Conservation (phyloP, 1,140 invertebrate species). For the Pantala flavescens region DNA sequence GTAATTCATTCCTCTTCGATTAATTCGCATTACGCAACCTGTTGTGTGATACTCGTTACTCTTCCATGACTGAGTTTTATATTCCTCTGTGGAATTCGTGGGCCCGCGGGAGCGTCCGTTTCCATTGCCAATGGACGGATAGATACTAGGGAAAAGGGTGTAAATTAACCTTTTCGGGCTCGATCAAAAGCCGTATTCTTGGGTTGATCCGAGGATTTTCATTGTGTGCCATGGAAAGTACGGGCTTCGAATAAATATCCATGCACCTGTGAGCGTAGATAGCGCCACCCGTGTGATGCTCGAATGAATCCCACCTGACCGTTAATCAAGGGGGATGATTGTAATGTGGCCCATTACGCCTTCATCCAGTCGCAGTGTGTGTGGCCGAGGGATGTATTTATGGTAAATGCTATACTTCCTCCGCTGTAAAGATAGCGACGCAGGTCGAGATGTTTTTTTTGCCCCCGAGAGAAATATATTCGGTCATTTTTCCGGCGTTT, state of each 20-base stretch:
- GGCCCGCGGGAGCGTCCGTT: too few species aligned
- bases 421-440: not conserved
- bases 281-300: not conserved
- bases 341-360: conserved; percentile 1
- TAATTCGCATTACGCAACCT: too few species aligned
- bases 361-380: not conserved
- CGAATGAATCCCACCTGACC: not conserved
- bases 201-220: not conserved
- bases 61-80: too few species aligned
- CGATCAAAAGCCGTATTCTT: not conserved
- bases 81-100: too few species aligned
- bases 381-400: not conserved
- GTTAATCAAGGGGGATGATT: not conserved
- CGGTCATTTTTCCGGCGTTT: too few species aligned
- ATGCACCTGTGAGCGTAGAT: not conserved
- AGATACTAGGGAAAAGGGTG: not conserved
- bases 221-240: not conserved
- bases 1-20: too few species aligned
- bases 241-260: not conserved
- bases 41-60: too few species aligned
- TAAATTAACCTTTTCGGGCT: not conserved
- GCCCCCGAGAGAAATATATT: not conserved
- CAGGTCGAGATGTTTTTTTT: not conserved
- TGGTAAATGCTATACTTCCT: not conserved
- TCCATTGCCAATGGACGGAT: too few species aligned